Percentiles rank a stretch among this genome's conserved stretches.
These are phyloP conservation scores for Lasius fuliginosus DNA, from an alignment of 2,888 invertebrate species.

Conservation along the genomic window DNA sequence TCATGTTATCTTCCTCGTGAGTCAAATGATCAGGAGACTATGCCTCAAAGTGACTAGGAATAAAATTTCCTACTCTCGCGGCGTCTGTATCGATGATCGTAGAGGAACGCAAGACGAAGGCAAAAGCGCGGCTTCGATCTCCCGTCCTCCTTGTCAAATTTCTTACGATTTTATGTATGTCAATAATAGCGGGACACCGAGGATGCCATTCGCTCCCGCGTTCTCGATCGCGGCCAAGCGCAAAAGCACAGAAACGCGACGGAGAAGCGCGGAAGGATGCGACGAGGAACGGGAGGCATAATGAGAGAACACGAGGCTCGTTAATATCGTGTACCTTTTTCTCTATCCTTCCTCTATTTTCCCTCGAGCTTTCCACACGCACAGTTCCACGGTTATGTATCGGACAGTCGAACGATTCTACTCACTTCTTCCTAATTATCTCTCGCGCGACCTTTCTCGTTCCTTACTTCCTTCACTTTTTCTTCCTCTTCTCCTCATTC, in stretches of 20 bases:
- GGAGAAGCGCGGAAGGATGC: neutral
- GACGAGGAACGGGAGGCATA: slow-evolving; percentile 31
- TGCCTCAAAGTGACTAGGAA: slow-evolving; percentile 3
- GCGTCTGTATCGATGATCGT: slow-evolving; percentile 3
- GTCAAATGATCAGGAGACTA: neutral
- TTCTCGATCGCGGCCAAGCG: neutral
- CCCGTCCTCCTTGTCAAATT: slow-evolving; percentile 11
- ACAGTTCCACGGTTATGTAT: slow-evolving; percentile 43
- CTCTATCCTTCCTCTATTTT: slow-evolving; percentile 48
- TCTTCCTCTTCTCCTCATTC: slow-evolving; percentile 18
- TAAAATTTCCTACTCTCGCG: slow-evolving; percentile 20
- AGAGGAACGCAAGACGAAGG: neutral
- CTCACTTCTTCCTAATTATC: slow-evolving; percentile 34
- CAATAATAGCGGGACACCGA: neutral
- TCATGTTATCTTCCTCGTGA: neutral
- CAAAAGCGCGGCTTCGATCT: slow-evolving; percentile 19
- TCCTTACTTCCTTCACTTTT: slow-evolving; percentile 19
- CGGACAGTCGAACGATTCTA: slow-evolving; percentile 53
- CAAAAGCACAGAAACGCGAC: slow-evolving; percentile 16
- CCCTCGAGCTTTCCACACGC: slow-evolving; percentile 40
- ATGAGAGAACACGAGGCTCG: slow-evolving; percentile 59
- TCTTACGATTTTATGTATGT: neutral
- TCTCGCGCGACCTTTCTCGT: slow-evolving; percentile 34
- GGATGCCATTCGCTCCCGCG: neutral
- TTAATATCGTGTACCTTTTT: slow-evolving; percentile 34